Evolutionary conservation across 2,888 invertebrate species (phyloP), one percentile per base, ranked within the genome.

Genomic region (Lingula anatina): DNA sequence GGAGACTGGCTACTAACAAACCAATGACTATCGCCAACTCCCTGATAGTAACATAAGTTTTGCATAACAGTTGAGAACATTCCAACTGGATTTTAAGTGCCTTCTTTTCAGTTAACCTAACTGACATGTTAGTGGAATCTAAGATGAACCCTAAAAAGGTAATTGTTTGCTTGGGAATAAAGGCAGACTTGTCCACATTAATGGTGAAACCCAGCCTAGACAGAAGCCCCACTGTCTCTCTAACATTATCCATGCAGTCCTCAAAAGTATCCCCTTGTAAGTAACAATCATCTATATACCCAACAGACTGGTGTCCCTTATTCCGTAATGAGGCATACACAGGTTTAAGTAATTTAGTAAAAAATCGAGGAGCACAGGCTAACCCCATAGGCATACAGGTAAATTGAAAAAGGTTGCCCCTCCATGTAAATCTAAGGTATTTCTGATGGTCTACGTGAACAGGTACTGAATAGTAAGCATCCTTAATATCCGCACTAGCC

Each of bases 381-480:
- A 51, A 12, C 7, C 53, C 50, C 46, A 51, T 50, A 12, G 51
- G 53, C 4, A 53, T 28, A 15, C 31, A 41, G 9, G 41, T 42
- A 31, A 40, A 55, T 18, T 57, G 45, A 47, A 47, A 56, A 18
- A 54, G n/a, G 5, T 47, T 28, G 9, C 48, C 47, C 26, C 47
- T 44, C 49, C 44, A 51, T 21, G 24, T 21, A 46, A 56, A 54
- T 20, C 53, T 36, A 3, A 55, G 35, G 27, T 45, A 54, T 41
- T 46, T 47, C 24, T 37, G 41, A 37, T 52, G 18, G 35, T 52
- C 44, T 27, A 40, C 9, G 2, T 40, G 44, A 15, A 58, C 38
- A 3, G 47, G 48, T 7, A 60, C 56, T 28, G 54, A 55, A 37
- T 55, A 60, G 51, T 56, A 57, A 7, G 53, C 56, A 54, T 59